A percentile compares a stretch with the other conserved stretches of the same genome.
Evolutionary conservation across 37 sponge, comb jelly and placozoan genomes (phyloP).

Genomic region (Geodia barretti): DNA sequence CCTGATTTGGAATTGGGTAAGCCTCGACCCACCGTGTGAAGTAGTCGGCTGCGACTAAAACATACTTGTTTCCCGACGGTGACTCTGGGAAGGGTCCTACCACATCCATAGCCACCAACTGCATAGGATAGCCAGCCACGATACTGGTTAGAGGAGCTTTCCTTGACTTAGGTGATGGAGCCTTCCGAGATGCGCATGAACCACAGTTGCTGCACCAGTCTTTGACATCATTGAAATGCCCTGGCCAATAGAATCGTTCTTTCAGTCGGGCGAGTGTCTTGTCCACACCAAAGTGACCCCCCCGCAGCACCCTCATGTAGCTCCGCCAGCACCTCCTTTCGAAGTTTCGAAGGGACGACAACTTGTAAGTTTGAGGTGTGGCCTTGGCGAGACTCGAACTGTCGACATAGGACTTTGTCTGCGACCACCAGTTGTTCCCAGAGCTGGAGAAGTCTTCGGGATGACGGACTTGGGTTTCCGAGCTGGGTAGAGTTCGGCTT

Average conservation of each 20-base stretch:
- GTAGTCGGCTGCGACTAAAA: slow-evolving; percentile 25
- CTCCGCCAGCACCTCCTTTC: slow-evolving; percentile 3
- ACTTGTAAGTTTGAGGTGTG: not conserved
- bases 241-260: slow-evolving; percentile 46
- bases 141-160: slow-evolving; percentile 15
- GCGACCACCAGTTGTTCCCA: slow-evolving; percentile 25
- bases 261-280: slow-evolving; percentile 17
- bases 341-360: slow-evolving; percentile 7
- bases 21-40: slow-evolving; percentile 41
- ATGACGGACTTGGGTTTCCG: not conserved
- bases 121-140: slow-evolving; percentile 17
- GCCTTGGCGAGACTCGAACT: not conserved
- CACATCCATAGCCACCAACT: slow-evolving; percentile 26
- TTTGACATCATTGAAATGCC: slow-evolving; percentile 12
- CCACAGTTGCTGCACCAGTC: not conserved
- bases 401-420: not conserved
- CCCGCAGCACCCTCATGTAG: slow-evolving; percentile 18
- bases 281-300: slow-evolving; percentile 1
- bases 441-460: slow-evolving; percentile 7
- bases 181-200: slow-evolving; percentile 6
- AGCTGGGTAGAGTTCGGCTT: slow-evolving; percentile 1
- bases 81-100: slow-evolving; percentile 19
- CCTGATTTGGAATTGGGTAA: slow-evolving; percentile 24
- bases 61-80: slow-evolving; percentile 10
- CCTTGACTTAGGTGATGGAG: not conserved